These are phyloP conservation scores for Elachura formosa DNA, from an alignment of 2,113 vertebrate species.

Conservation along the genomic window DNA sequence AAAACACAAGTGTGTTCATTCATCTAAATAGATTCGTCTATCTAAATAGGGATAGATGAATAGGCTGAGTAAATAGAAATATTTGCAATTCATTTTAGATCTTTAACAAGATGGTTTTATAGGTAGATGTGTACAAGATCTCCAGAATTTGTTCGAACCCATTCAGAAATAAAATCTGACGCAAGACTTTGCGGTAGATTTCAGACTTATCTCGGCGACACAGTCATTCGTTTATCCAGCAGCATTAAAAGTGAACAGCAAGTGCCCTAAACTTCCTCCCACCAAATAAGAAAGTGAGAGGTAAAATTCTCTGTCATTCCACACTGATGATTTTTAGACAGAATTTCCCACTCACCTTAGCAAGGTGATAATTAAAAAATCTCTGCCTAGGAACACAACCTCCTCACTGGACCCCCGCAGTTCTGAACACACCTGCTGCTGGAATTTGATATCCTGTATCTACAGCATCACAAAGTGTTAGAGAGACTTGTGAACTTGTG, in stretches of 20 bases:
- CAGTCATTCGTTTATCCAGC: neutral
- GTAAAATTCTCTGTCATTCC: neutral
- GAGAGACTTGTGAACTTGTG: neutral
- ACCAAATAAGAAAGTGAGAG: neutral
- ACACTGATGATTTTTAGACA: neutral
- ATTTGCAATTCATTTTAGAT: neutral
- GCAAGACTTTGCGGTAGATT: neutral
- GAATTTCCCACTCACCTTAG: conserved; percentile 8
- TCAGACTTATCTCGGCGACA: neutral
- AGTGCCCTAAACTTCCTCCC: neutral
- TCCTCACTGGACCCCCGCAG: neutral
- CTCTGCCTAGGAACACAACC: neutral
- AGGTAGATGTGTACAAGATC: neutral
- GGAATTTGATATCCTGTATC: neutral
- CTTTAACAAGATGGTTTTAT: neutral
- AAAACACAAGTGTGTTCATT: too few relatives aligned
- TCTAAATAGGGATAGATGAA: neutral
- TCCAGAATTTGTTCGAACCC: neutral
- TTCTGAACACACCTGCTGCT: neutral
- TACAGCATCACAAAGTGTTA: neutral
- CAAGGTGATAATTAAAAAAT: conserved; percentile 7
- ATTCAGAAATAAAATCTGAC: neutral
- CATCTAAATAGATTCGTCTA: too few relatives aligned
- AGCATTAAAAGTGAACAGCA: neutral
- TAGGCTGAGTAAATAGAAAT: neutral